Conservation (phyloP, 2,797 vertebrate species). For the Bradypodion ventrale region DNA sequence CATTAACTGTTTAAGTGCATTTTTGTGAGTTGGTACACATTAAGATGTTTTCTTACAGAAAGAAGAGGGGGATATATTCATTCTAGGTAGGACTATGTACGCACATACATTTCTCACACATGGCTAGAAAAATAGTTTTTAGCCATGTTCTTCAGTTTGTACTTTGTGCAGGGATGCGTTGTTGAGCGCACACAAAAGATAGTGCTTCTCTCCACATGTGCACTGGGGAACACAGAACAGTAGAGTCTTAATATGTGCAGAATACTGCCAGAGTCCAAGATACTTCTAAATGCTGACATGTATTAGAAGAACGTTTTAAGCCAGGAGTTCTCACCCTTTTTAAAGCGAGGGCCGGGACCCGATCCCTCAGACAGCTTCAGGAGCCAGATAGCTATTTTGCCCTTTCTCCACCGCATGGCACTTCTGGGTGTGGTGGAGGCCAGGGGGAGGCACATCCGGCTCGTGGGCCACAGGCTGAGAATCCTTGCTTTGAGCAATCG, state of each 20-base stretch:
- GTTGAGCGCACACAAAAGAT: background rate
- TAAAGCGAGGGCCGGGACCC: too few relatives aligned
- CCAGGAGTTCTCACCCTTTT: too few relatives aligned
- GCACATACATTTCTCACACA: background rate
- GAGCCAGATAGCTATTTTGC: too few relatives aligned
- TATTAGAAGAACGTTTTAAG: too few relatives aligned
- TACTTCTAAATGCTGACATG: slow-evolving; percentile 3
- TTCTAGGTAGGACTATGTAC: background rate
- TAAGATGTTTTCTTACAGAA: slow-evolving; percentile 27
- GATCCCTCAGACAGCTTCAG: too few relatives aligned
- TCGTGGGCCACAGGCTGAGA: too few relatives aligned
- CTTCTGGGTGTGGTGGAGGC: too few relatives aligned
- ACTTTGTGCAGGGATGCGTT: background rate
- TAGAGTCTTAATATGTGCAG: background rate
- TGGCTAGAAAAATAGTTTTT: background rate
- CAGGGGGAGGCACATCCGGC: too few relatives aligned
- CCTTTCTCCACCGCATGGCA: too few relatives aligned
- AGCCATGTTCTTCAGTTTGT: slow-evolving; percentile 34
- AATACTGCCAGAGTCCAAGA: background rate
- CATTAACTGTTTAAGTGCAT: slow-evolving; percentile 21
- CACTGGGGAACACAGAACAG: background rate
- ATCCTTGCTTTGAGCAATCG: too few relatives aligned
- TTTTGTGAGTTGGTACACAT: slow-evolving; percentile 10
- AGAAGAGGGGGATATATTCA: background rate
- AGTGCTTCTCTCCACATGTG: background rate